A percentile compares a stretch with the other conserved stretches of the same genome.
These are phyloP conservation scores for Eustalomyia histrio DNA, from an alignment of 2,888 invertebrate species.

Conservation along the genomic window DNA sequence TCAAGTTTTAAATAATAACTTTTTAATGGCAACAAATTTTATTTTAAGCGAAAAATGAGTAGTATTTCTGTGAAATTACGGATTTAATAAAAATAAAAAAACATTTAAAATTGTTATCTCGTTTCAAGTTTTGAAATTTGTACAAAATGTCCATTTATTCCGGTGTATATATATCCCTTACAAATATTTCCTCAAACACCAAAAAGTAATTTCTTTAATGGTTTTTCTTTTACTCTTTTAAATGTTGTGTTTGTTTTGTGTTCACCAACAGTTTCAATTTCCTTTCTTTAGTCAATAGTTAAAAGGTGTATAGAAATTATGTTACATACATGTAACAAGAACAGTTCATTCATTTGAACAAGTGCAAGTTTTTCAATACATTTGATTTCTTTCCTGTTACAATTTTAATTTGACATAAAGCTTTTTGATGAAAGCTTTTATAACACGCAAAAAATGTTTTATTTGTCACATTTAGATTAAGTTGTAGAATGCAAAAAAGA, in stretches of 20 bases:
- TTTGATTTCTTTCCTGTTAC: slow-evolving; percentile 52
- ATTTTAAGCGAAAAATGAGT: no score
- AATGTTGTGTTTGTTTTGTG: slow-evolving; percentile 21
- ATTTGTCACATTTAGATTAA: no score
- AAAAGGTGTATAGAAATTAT: slow-evolving; percentile 35
- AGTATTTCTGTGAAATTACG: no score
- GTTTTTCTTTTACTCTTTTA: slow-evolving; percentile 67
- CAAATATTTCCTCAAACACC: slow-evolving; percentile 51
- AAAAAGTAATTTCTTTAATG: slow-evolving; percentile 77
- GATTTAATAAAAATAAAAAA: no score
- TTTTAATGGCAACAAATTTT: no score
- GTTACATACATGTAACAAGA: slow-evolving; percentile 8
- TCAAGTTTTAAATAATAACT: no score
- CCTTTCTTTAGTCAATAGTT: slow-evolving; percentile 30
- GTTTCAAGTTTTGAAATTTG: no score
- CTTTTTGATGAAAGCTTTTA: neutral
- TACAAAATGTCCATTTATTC: no score
- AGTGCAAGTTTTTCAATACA: slow-evolving; percentile 49
- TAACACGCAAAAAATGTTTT: no score
- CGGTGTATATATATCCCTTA: slow-evolving; percentile 1
- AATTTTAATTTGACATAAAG: slow-evolving; percentile 21
- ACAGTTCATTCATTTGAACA: slow-evolving; percentile 50
- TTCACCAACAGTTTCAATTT: slow-evolving; percentile 20
- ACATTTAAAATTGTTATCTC: no score
- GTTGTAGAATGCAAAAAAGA: no score